phyloP scores from a whole-genome alignment of 2,888 invertebrate genomes.

The Adelphocoris suturalis region DNA sequence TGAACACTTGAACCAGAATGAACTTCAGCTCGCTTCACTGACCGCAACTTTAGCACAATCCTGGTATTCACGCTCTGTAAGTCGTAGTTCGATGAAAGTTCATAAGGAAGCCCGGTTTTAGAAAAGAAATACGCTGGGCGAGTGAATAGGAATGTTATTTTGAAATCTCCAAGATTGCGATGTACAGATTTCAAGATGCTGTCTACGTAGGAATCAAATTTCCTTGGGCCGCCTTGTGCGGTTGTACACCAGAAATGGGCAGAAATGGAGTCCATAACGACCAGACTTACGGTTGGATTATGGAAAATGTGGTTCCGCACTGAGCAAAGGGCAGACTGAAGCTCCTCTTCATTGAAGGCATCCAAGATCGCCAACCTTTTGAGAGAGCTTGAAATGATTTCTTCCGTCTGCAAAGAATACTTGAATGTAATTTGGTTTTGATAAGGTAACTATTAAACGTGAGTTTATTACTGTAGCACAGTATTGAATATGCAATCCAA shows the following conservation, averaged over 20 bases:
- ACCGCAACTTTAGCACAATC: constrained; percentile 44
- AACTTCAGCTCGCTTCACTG: constrained; percentile 34
- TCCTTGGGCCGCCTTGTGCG: constrained; percentile 75
- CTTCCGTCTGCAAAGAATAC: constrained; percentile 61
- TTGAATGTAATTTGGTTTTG: not conserved
- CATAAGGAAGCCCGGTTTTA: constrained; percentile 51
- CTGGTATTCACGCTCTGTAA: constrained; percentile 63
- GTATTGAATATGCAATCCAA: too few relatives aligned
- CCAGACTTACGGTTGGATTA: constrained; percentile 79
- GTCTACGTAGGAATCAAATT: constrained; percentile 77
- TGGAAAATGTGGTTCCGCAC: constrained; percentile 71
- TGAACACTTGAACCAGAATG: constrained; percentile 20
- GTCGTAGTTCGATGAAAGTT: constrained; percentile 62
- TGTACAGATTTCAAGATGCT: constrained; percentile 79
- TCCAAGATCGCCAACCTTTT: constrained; percentile 78
- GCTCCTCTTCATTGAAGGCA: constrained; percentile 79
- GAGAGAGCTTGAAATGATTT: constrained; percentile 77
- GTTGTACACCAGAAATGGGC: constrained; percentile 80
- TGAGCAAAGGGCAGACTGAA: constrained; percentile 78
- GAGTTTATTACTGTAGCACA: too few relatives aligned
- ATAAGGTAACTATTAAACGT: not conserved
- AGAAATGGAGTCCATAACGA: constrained; percentile 80
- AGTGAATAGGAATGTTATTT: constrained; percentile 81
- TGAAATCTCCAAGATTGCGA: constrained; percentile 80
- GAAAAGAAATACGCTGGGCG: constrained; percentile 80